Evolutionary conservation across 2,888 invertebrate genomes (phyloP).

Genomic region (Drosophila meridiana): DNA sequence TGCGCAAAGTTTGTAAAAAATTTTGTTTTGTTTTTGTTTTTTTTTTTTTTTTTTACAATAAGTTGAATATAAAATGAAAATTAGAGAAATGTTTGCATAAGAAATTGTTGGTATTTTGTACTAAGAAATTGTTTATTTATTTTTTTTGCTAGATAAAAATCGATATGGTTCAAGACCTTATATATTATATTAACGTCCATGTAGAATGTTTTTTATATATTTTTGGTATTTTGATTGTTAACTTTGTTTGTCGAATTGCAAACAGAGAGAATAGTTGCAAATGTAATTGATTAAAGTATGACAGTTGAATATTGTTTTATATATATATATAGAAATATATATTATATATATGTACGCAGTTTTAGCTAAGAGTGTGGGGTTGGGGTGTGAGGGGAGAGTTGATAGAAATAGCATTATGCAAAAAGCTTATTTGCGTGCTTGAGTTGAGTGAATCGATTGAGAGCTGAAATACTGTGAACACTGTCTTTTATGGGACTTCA

Average conservation of each 20-base stretch:
- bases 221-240: slow-evolving; percentile 8
- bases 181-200: slow-evolving; percentile 7
- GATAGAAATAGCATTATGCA: slow-evolving; percentile 50
- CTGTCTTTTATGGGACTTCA: slow-evolving; percentile 14
- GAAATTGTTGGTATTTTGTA: slow-evolving; percentile 63
- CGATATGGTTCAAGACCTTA: slow-evolving; percentile 31
- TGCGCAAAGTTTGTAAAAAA: slow-evolving; percentile 65
- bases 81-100: slow-evolving; percentile 78
- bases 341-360: slow-evolving; percentile 28
- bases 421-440: slow-evolving; percentile 63
- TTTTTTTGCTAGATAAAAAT: slow-evolving; percentile 41
- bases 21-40: slow-evolving; percentile 44
- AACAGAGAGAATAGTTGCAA: slow-evolving; percentile 57
- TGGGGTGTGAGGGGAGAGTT: slow-evolving; percentile 11
- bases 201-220: slow-evolving; percentile 21
- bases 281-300: slow-evolving; percentile 63
- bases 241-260: slow-evolving; percentile 56
- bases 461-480: slow-evolving; percentile 23
- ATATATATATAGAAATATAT: slow-evolving; percentile 13
- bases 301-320: slow-evolving; percentile 34
- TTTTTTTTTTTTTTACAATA: slow-evolving; percentile 54
- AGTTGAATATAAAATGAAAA: slow-evolving; percentile 74
- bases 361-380: slow-evolving; percentile 26
- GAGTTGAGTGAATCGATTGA: slow-evolving; percentile 49
- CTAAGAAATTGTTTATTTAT: slow-evolving; percentile 24